These are phyloP conservation scores for Lucinisca nassula DNA, from an alignment of 2,888 invertebrate species.

Conservation along the genomic window DNA sequence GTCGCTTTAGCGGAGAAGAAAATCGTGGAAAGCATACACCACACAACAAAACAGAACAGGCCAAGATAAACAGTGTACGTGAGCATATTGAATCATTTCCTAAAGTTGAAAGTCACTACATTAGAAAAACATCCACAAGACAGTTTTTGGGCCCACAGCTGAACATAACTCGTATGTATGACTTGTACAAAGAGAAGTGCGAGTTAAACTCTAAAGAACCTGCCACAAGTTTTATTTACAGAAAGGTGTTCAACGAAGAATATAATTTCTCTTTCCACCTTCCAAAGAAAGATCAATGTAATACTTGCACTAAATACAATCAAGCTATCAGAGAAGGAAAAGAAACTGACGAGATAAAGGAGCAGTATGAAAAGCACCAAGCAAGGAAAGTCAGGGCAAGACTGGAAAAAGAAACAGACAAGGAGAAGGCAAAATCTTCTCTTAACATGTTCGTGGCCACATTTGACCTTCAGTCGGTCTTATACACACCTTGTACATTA, in stretches of 20 bases:
- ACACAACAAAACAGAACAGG: constrained; percentile 32
- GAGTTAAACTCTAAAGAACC: constrained; percentile 9
- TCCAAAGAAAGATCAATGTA: constrained; percentile 64
- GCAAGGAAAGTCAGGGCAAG: constrained; percentile 32
- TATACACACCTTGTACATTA: constrained; percentile 36
- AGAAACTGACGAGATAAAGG: neutral
- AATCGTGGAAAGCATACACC: constrained; percentile 38
- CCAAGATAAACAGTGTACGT: constrained; percentile 12
- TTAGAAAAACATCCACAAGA: constrained; percentile 42
- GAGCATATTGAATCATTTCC: constrained; percentile 65
- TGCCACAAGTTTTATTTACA: constrained; percentile 33
- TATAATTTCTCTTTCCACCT: constrained; percentile 58
- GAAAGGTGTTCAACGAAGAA: constrained; percentile 40
- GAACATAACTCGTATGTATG: constrained; percentile 46
- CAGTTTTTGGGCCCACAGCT: constrained; percentile 42
- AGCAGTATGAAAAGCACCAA: constrained; percentile 32
- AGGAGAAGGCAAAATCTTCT: constrained; percentile 1
- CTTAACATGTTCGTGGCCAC: constrained; percentile 18
- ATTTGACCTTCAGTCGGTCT: constrained; percentile 56
- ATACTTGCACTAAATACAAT: constrained; percentile 45
- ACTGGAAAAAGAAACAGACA: constrained; percentile 42
- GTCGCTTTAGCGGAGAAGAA: constrained; percentile 30
- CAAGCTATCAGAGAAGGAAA: neutral
- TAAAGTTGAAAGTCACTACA: constrained; percentile 54
- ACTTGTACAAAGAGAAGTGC: constrained; percentile 34